phyloP scores from a whole-genome alignment of 2,797 vertebrate genomes.

The Sciurus carolinensis region DNA sequence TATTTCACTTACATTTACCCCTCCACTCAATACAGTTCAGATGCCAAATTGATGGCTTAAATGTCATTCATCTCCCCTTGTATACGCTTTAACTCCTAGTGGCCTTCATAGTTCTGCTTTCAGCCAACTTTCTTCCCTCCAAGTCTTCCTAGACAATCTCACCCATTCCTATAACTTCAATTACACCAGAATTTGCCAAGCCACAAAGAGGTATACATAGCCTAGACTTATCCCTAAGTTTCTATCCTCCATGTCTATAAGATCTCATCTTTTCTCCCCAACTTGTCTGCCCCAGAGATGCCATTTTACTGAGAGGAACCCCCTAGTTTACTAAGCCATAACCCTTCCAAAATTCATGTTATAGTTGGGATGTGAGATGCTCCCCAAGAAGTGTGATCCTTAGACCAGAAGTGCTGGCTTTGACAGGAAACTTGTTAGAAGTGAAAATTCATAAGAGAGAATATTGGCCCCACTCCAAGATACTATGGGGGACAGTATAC shows the following conservation, averaged over 20 bases:
- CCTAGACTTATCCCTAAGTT: not conserved
- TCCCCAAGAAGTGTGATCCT: not conserved
- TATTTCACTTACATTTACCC: not conserved
- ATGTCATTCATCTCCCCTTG: not conserved
- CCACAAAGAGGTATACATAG: not conserved
- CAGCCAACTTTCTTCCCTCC: not conserved
- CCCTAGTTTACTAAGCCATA: not conserved
- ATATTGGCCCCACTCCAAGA: not conserved
- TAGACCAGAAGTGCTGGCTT: not conserved
- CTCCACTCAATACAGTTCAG: not conserved
- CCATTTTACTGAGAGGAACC: not conserved
- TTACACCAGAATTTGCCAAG: not conserved
- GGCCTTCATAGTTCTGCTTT: not conserved
- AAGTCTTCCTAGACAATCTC: not conserved
- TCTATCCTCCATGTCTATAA: not conserved
- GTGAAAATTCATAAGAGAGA: not conserved
- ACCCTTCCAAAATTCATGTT: not conserved
- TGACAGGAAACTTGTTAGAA: not conserved
- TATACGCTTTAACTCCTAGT: not conserved
- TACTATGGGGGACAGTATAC: not conserved
- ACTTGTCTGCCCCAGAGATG: not conserved
- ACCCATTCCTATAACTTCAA: not conserved
- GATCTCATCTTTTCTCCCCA: not conserved
- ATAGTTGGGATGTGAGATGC: no score
- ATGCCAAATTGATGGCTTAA: not conserved